Evolutionary conservation across 2,888 invertebrate species (phyloP), one percentile per base, ranked within the genome.

Genomic region (Chrysotoxum bicinctum): DNA sequence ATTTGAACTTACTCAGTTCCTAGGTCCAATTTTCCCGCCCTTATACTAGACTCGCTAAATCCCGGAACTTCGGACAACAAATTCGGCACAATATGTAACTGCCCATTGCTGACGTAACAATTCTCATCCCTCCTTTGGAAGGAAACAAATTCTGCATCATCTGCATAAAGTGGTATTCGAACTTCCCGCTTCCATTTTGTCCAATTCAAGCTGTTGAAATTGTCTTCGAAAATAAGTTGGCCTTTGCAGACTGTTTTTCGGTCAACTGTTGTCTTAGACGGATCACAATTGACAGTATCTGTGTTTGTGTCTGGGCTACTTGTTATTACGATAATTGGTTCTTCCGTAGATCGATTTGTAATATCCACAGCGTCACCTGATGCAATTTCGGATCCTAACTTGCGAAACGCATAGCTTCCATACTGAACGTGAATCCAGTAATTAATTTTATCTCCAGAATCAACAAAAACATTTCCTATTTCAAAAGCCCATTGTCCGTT

Each of bases 201-300:
- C n/a, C 90, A 90, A 58, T 92, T 88, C 0, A 94, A 87, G 0
- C 70, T 75, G 45, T 93, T 91, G 88, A 96, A 96, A 74, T 93
- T 91, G 60, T 96, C 95, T 64, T 94, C 93, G 87, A 96, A 94
- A 68, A 96, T 90, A 0, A 93, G 90, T 80, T 93, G 91, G 0
- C 93, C 93, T 12, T 90, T 90, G 89, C 94, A 94, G 0, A 91
- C 91, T 0, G 10, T 30, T 14, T 52, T 37, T 16, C 69, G 56
- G 0, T 26, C n/a, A 12, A 60, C 35, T 50, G 32, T 58, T 7
- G 76, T 77, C 23, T 40, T 69, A 0, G 76, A 50, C 1, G 9
- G 21, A 32, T 64, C 45, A n/a, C 69, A 52, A 1, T 1, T 45
- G 12, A 7, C 12, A 2, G 12, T 12, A 10, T 10, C 2, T 14